Conservation (phyloP, 1,140 invertebrate species). For the Ylistrum balloti region DNA sequence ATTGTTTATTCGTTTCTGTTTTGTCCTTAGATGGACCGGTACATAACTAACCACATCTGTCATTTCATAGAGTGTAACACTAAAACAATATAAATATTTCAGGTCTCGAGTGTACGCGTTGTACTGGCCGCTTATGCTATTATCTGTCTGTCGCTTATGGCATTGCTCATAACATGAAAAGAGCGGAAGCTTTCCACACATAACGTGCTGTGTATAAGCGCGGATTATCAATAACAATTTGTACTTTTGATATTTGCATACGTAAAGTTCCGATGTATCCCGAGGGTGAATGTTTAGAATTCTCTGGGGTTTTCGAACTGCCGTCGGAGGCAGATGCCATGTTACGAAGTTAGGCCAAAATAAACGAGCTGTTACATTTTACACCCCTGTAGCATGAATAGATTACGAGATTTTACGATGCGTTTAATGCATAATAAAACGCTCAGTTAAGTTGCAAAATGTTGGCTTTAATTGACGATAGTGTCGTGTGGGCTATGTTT, state of each 20-base stretch:
- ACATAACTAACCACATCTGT: not conserved
- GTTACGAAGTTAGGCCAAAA: not conserved
- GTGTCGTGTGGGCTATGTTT: not conserved
- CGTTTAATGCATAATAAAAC: conserved; percentile 34
- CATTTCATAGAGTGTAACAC: not conserved
- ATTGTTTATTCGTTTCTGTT: not conserved
- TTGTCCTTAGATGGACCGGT: not conserved
- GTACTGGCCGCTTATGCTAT: not conserved
- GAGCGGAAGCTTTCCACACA: not conserved
- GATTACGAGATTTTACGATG: not conserved
- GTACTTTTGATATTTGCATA: not conserved
- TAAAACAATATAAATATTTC: not conserved
- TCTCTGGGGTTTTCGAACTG: not conserved
- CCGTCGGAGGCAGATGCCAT: not conserved
- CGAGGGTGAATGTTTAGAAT: conserved; percentile 12
- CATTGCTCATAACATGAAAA: conserved; percentile 20
- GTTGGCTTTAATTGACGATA: not conserved
- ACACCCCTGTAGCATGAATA: conserved; percentile 1
- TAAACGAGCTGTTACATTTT: conserved; percentile 5
- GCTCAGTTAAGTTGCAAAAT: not conserved
- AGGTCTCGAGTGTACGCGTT: not conserved
- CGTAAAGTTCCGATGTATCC: not conserved
- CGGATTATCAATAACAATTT: conserved; percentile 1
- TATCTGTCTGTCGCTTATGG: conserved; percentile 26
- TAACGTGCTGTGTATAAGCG: not conserved